These are phyloP conservation scores for Apeltes quadracus DNA, from an alignment of 2,113 vertebrate genomes.

Conservation along the genomic window DNA sequence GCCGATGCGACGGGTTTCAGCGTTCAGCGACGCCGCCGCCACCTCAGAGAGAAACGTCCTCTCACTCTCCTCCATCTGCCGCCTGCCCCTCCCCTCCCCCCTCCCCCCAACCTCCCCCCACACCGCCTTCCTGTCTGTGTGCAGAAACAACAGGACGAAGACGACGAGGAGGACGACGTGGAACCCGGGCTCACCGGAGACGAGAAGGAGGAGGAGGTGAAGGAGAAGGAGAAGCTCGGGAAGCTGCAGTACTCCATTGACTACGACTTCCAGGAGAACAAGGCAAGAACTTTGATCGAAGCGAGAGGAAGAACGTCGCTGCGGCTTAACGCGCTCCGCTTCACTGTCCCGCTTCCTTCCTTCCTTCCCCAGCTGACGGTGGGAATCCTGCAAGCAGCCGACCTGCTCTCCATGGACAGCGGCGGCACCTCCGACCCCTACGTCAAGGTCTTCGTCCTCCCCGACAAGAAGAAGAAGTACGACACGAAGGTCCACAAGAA, in stretches of 20 bases:
- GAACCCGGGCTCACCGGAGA: conserved; percentile 91
- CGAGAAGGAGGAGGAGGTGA: conserved; percentile 93
- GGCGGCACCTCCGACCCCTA: conserved; percentile 97
- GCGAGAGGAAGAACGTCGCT: background rate
- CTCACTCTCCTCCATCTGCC: conserved; percentile 49
- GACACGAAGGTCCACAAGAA: conserved; percentile 99
- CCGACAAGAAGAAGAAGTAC: conserved; percentile 98
- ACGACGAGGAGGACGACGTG: conserved; percentile 87
- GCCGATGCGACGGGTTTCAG: conserved; percentile 54
- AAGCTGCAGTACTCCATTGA: conserved; percentile 97
- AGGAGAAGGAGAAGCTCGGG: conserved; percentile 95
- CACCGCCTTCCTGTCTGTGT: conserved; percentile 53
- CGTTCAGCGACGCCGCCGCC: conserved; percentile 50
- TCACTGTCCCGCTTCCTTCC: background rate
- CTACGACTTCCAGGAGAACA: conserved; percentile 95
- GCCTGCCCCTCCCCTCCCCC: conserved; percentile 1
- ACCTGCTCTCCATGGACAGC: conserved; percentile 95
- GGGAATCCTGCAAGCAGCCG: conserved; percentile 94
- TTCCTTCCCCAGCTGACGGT: conserved; percentile 87
- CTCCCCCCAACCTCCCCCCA: background rate
- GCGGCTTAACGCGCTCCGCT: background rate
- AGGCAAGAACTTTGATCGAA: conserved; percentile 75
- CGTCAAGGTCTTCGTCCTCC: conserved; percentile 94
- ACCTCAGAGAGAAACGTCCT: conserved; percentile 8
- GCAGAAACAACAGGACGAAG: conserved; percentile 89